A percentile compares a stretch with the other conserved stretches of the same genome.
Evolutionary conservation across 1,140 invertebrate species (phyloP).

Genomic region (Orchesella cincta): DNA sequence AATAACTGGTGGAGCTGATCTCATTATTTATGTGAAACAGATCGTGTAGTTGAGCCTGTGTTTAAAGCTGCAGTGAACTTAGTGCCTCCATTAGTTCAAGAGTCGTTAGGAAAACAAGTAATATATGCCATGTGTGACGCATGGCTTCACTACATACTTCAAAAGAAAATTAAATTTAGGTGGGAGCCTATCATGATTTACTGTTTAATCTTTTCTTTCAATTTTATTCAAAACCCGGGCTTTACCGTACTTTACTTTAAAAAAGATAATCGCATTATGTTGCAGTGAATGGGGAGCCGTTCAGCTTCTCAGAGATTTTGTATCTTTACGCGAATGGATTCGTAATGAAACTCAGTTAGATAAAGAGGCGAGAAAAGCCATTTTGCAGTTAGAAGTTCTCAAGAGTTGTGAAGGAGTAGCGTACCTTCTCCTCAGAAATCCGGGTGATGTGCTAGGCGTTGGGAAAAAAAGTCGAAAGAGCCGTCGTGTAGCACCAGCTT

Average conservation of each 20-base stretch:
- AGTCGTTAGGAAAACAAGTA: constrained; percentile 71
- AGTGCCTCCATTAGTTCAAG: constrained; percentile 59
- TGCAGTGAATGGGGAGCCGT: constrained; percentile 66
- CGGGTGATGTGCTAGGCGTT: constrained; percentile 50
- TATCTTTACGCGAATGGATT: constrained; percentile 51
- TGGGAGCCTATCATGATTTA: constrained; percentile 56
- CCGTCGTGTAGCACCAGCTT: constrained; percentile 43
- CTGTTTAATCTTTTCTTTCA: constrained; percentile 35
- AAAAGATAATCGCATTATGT: no score
- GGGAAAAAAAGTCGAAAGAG: constrained; percentile 42
- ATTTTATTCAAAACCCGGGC: neutral
- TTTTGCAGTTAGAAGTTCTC: constrained; percentile 50
- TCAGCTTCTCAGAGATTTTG: constrained; percentile 50
- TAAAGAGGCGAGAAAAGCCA: constrained; percentile 43
- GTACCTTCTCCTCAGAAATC: constrained; percentile 48
- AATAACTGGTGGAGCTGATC: no score
- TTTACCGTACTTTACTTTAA: no score
- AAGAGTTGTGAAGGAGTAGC: constrained; percentile 51
- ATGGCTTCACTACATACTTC: constrained; percentile 80
- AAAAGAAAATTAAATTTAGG: constrained; percentile 76
- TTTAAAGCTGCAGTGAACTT: constrained; percentile 66
- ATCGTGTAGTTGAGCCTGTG: constrained; percentile 72
- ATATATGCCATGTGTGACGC: constrained; percentile 78
- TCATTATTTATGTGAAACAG: no score
- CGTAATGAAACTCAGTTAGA: constrained; percentile 44